phyloP scores from a whole-genome alignment of 2,113 vertebrate species.

The Salvelinus sp. region DNA sequence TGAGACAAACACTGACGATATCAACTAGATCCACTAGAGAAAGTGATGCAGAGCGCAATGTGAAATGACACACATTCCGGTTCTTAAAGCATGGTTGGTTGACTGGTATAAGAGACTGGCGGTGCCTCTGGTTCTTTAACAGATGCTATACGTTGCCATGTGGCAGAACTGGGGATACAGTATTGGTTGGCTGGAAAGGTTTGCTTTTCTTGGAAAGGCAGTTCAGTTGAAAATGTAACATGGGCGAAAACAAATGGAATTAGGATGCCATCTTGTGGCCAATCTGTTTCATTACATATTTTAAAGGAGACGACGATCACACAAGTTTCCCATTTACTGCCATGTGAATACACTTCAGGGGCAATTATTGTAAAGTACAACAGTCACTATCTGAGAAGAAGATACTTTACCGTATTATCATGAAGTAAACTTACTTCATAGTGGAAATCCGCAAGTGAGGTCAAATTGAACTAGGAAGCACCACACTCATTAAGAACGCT shows the following conservation, averaged over 20 bases:
- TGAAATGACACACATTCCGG: constrained; percentile 25
- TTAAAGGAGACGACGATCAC: not conserved
- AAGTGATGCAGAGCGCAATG: not conserved
- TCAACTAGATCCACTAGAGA: not conserved
- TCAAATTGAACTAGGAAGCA: too few relatives aligned
- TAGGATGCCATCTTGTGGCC: constrained; percentile 44
- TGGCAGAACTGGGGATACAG: not conserved
- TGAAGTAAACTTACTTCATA: too few relatives aligned
- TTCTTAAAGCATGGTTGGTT: constrained; percentile 15
- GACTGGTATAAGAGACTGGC: constrained; percentile 9
- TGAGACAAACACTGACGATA: too few relatives aligned
- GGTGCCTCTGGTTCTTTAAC: not conserved
- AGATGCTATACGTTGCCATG: constrained; percentile 7
- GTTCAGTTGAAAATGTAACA: not conserved
- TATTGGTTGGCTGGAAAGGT: not conserved
- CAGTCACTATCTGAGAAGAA: too few relatives aligned
- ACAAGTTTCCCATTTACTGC: too few relatives aligned
- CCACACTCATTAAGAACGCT: too few relatives aligned
- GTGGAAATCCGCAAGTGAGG: too few relatives aligned
- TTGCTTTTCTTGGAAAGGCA: not conserved
- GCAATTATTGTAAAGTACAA: too few relatives aligned
- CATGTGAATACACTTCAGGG: too few relatives aligned
- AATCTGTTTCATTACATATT: not conserved
- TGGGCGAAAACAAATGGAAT: constrained; percentile 19
- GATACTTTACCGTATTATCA: too few relatives aligned